These are phyloP conservation scores for Empidonax traillii DNA, from an alignment of 2,113 vertebrate species.

Conservation along the genomic window DNA sequence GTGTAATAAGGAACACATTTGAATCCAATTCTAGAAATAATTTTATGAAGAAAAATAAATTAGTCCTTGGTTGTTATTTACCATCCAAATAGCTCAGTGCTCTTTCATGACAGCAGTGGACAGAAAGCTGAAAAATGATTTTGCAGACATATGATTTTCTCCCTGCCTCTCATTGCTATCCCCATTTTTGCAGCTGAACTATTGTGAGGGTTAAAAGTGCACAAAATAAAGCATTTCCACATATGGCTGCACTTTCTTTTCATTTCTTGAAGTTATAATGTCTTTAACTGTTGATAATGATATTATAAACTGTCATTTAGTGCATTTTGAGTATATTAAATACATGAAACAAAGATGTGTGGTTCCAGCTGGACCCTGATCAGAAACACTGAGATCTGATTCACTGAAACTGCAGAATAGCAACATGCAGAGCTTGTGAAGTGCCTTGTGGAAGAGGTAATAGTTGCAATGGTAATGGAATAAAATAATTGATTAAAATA, in stretches of 20 bases:
- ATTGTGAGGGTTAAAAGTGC: constrained; percentile 75
- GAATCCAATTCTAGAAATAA: constrained; percentile 75
- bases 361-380: constrained; percentile 56
- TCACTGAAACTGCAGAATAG: not conserved
- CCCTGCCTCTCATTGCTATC: not conserved
- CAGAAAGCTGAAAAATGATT: constrained; percentile 58
- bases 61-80: constrained; percentile 71
- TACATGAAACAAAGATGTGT: constrained; percentile 70
- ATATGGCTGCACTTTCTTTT: constrained; percentile 83
- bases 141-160: constrained; percentile 53
- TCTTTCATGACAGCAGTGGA: constrained; percentile 58
- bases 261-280: constrained; percentile 81
- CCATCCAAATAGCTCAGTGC: constrained; percentile 60
- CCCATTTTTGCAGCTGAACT: constrained; percentile 55
- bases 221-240: constrained; percentile 74
- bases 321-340: constrained; percentile 75
- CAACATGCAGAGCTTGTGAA: not conserved
- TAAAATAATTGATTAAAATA: not conserved
- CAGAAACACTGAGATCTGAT: constrained; percentile 48
- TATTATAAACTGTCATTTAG: constrained; percentile 84
- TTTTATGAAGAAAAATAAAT: constrained; percentile 70
- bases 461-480: not conserved
- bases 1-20: constrained; percentile 94
- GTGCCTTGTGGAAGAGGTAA: not conserved
- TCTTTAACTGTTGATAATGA: constrained; percentile 84